phyloP scores from a whole-genome alignment of 2,113 vertebrate species.

The Crotalus horridus region DNA sequence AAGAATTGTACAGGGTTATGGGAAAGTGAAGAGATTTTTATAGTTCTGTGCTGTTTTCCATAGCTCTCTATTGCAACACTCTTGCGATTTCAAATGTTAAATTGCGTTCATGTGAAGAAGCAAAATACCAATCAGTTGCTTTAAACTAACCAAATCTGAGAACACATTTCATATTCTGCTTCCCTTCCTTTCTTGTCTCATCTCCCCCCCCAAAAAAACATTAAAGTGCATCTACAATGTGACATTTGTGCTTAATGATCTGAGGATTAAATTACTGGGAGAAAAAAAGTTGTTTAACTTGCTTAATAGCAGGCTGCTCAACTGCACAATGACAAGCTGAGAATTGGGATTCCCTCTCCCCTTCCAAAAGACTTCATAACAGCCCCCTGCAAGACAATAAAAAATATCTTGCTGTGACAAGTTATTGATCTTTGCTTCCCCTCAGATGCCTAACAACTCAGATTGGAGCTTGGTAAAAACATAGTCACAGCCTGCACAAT shows the following conservation, averaged over 20 bases:
- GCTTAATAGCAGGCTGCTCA: conserved; percentile 49
- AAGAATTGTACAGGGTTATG: conserved; percentile 1
- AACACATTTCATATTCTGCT: conserved; percentile 7
- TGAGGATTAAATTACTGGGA: conserved; percentile 42
- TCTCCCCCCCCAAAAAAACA: not conserved
- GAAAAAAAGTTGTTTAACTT: conserved; percentile 39
- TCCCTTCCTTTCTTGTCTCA: too few relatives aligned
- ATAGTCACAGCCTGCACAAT: conserved; percentile 28
- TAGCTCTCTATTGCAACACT: not conserved
- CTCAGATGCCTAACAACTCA: conserved; percentile 60
- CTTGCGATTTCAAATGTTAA: not conserved
- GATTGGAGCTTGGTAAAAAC: conserved; percentile 55
- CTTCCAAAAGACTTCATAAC: conserved; percentile 1
- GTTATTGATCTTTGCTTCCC: conserved; percentile 71
- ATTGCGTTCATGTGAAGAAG: not conserved
- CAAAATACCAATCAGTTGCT: not conserved
- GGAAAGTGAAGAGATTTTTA: conserved; percentile 19
- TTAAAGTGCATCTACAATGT: conserved; percentile 41
- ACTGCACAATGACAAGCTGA: conserved; percentile 44
- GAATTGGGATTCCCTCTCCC: conserved; percentile 20
- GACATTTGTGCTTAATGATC: conserved; percentile 42
- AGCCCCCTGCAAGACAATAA: conserved; percentile 54
- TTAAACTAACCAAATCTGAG: conserved; percentile 24
- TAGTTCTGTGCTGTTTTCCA: not conserved
- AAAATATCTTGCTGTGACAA: conserved; percentile 63